A percentile compares a stretch with the other conserved stretches of the same genome.
Evolutionary conservation across 2,113 vertebrate genomes (phyloP).

Genomic region (Aegypius monachus): DNA sequence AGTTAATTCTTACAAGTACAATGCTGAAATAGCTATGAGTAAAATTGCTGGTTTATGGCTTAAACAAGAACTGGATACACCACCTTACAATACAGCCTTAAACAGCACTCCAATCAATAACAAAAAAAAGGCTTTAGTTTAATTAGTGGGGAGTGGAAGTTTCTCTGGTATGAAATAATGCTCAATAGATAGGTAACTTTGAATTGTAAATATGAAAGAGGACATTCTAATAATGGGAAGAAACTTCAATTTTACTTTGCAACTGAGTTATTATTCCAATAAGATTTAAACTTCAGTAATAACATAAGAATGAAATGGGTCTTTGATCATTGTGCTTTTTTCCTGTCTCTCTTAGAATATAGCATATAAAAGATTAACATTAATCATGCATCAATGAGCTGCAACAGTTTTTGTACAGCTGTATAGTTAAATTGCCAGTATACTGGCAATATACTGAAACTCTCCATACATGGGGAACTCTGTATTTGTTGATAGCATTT

Average conservation of each 20-base stretch:
- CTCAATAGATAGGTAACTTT: not conserved
- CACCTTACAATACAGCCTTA: not conserved
- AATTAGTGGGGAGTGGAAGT: not conserved
- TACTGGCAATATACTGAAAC: not conserved
- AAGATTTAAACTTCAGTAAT: not conserved
- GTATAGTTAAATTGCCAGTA: slow-evolving; percentile 7
- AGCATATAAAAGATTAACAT: slow-evolving; percentile 8
- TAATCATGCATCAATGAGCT: slow-evolving; percentile 15
- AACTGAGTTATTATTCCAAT: not conserved
- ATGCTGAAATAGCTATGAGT: not conserved
- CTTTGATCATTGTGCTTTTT: not conserved
- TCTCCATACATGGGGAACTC: slow-evolving; percentile 3
- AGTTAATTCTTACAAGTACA: not conserved
- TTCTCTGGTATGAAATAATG: not conserved
- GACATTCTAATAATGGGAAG: not conserved
- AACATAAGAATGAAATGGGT: not conserved
- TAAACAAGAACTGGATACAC: not conserved
- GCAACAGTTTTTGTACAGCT: slow-evolving; percentile 18
- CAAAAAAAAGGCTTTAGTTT: not conserved
- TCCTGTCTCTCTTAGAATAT: slow-evolving; percentile 11
- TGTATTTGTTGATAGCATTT: slow-evolving; percentile 17
- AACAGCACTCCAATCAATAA: not conserved
- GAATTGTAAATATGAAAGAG: not conserved
- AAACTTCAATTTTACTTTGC: slow-evolving; percentile 51
- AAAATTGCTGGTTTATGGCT: not conserved